A percentile compares a stretch with the other conserved stretches of the same genome.
These are phyloP conservation scores for Orthochromis indermauri DNA, from an alignment of 2,113 vertebrate species.

Conservation along the genomic window DNA sequence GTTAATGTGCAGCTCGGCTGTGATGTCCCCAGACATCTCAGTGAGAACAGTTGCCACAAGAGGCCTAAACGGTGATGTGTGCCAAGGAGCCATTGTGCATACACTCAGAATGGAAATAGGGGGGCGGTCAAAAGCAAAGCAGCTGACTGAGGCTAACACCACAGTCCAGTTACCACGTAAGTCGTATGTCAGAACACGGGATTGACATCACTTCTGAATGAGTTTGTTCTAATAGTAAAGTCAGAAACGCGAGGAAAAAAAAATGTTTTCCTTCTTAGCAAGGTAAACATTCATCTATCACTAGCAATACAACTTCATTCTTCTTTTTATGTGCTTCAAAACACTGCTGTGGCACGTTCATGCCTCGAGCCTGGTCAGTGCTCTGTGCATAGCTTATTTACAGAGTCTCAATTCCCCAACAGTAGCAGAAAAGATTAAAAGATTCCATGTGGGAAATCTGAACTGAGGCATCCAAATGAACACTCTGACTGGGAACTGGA, in stretches of 20 bases:
- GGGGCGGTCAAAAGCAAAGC: neutral
- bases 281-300: neutral
- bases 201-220: neutral
- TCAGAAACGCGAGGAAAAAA: accelerated
- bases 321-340: neutral
- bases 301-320: neutral
- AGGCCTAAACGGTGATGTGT: neutral
- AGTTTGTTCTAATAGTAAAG: neutral
- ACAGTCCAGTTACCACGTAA: neutral
- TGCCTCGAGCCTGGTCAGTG: neutral
- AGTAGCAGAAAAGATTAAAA: neutral
- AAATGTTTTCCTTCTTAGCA: neutral
- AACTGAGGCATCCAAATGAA: neutral
- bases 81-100: neutral
- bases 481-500: neutral
- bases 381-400: neutral
- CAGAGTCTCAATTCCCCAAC: neutral
- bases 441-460: neutral
- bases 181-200: neutral
- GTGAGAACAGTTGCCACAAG: neutral
- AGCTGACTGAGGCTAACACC: neutral
- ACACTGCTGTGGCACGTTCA: neutral
- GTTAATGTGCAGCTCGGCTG: neutral
- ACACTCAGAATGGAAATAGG: neutral
- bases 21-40: neutral